Conservation (phyloP, 2,113 vertebrate species). For the Cettia cetti region DNA sequence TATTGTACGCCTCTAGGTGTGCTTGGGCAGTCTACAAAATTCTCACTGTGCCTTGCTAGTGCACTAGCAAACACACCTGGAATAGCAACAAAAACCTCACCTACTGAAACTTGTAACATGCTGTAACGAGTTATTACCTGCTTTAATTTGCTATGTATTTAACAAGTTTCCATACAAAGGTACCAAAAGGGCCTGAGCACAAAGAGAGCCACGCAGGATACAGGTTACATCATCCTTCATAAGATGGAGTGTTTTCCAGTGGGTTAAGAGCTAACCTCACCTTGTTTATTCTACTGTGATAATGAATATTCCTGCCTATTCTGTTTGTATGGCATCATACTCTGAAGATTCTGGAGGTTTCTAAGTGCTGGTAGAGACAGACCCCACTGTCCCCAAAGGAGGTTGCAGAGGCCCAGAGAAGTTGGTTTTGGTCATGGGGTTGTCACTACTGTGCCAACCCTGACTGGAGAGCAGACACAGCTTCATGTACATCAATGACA, state of each 20-base stretch:
- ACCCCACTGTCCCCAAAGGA: background rate
- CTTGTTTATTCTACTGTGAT: background rate
- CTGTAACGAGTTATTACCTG: background rate
- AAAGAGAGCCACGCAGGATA: fast-evolving
- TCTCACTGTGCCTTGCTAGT: background rate
- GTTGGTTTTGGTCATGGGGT: fast-evolving
- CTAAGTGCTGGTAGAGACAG: background rate
- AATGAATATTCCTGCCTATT: background rate
- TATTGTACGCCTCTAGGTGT: background rate
- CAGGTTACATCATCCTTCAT: background rate
- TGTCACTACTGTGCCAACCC: fast-evolving
- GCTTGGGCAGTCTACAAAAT: background rate
- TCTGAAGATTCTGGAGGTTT: background rate
- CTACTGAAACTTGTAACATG: background rate
- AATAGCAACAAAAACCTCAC: background rate
- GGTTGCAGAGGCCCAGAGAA: background rate
- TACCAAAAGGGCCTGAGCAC: background rate
- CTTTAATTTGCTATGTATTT: background rate
- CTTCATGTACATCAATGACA: background rate
- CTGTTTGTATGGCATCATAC: background rate
- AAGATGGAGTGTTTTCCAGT: background rate
- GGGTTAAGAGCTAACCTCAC: background rate
- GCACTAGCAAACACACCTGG: background rate
- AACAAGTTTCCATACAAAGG: background rate
- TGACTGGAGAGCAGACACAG: background rate